Conservation (phyloP, 1,140 invertebrate species). For the Conus ventricosus region DNA sequence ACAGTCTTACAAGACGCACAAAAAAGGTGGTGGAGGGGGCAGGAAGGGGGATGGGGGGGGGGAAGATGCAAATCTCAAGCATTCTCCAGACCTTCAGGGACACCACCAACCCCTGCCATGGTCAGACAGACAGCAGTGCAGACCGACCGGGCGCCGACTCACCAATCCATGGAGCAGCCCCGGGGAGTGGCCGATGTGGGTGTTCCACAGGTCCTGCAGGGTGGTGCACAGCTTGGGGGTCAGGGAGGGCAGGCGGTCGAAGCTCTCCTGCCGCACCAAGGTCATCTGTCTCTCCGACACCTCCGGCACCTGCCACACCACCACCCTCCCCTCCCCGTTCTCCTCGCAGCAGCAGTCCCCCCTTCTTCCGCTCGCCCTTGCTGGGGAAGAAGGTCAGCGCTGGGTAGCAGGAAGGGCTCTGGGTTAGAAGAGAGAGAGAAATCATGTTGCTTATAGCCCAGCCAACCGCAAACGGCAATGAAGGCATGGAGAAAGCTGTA, state of each 20-base stretch:
- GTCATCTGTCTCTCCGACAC: constrained; percentile 82
- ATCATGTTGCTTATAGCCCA: too few species aligned
- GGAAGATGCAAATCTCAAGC: background rate
- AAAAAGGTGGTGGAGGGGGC: background rate
- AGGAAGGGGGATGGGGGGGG: background rate
- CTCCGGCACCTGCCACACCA: constrained; percentile 92
- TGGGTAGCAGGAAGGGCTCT: constrained; percentile 92
- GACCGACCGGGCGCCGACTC: constrained; percentile 41
- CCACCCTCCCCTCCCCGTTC: constrained; percentile 93
- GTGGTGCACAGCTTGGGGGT: constrained; percentile 86
- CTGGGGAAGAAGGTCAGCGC: constrained; percentile 87
- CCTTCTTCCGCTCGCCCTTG: constrained; percentile 71
- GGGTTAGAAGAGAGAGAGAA: constrained; percentile 52
- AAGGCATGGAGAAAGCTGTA: too few species aligned
- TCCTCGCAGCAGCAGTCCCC: constrained; percentile 85
- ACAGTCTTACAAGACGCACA: too few species aligned
- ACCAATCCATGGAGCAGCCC: constrained; percentile 94
- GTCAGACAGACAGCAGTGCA: too few species aligned
- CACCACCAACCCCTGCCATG: too few species aligned
- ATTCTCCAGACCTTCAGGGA: too few species aligned
- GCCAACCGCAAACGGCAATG: too few species aligned
- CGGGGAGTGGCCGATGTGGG: constrained; percentile 89
- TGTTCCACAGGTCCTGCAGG: constrained; percentile 88
- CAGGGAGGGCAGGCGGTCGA: constrained; percentile 75
- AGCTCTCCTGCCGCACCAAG: constrained; percentile 79